Conservation (phyloP, 2,113 vertebrate genomes). For the Garra rufa region DNA sequence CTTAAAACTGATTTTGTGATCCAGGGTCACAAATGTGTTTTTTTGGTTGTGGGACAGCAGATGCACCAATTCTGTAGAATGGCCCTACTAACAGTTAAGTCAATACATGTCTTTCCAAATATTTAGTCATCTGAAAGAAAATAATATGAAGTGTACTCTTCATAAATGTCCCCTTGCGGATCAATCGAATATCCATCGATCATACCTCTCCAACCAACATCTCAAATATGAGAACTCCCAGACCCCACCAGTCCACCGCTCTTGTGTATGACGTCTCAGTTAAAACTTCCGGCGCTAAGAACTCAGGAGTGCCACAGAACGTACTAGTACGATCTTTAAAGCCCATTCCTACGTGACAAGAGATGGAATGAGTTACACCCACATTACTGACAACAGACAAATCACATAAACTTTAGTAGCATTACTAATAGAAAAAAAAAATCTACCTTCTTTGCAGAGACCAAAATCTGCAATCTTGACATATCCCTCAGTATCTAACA, state of each 20-base stretch:
- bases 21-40: too few relatives aligned
- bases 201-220: constrained; percentile 99
- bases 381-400: background rate
- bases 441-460: constrained; percentile 97
- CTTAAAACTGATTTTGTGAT: too few relatives aligned
- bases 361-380: background rate
- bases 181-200: background rate
- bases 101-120: too few relatives aligned
- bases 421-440: background rate
- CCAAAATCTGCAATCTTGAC: constrained; percentile 99
- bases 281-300: constrained; percentile 96
- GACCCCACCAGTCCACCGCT: constrained; percentile 99
- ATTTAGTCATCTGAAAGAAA: too few relatives aligned
- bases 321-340: constrained; percentile 98
- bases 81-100: too few relatives aligned
- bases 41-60: too few relatives aligned
- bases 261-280: constrained; percentile 98
- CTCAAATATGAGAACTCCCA: constrained; percentile 98
- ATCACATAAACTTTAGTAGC: background rate
- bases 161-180: background rate
- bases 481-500: constrained; percentile 97
- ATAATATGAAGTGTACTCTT: background rate
- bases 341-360: constrained; percentile 87
- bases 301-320: constrained; percentile 98
- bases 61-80: too few relatives aligned